Evolutionary conservation across 1,140 invertebrate species (phyloP).

Genomic region (Pseudobourletiella spinata): DNA sequence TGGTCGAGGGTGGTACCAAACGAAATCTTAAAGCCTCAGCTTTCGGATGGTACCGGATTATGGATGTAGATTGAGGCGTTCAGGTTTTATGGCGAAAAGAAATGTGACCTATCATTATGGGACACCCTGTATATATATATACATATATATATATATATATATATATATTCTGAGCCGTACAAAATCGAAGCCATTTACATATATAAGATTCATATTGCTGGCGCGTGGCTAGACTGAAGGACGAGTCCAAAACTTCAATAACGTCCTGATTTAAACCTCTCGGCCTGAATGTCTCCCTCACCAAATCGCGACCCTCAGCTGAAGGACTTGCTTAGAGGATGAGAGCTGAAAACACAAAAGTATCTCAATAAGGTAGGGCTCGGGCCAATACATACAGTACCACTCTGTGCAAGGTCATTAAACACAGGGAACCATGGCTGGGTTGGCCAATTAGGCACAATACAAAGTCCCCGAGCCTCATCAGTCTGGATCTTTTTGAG

Average conservation of each 20-base stretch:
- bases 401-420: background rate
- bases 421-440: constrained; percentile 5
- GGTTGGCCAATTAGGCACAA: background rate
- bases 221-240: background rate
- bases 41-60: no score
- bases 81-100: no score
- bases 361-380: background rate
- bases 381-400: background rate
- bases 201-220: background rate
- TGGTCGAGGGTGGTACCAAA: no score
- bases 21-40: no score
- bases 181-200: background rate
- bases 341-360: background rate
- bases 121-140: no score
- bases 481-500: background rate
- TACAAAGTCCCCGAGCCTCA: background rate
- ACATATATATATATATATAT: no score
- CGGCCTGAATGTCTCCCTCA: background rate
- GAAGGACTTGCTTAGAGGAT: background rate
- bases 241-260: background rate
- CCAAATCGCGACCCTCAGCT: background rate
- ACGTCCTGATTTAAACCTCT: background rate
- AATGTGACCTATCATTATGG: no score
- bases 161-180: no score
- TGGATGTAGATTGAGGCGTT: no score